Evolutionary conservation across 2,888 invertebrate species (phyloP), one percentile per base, ranked within the genome.

Genomic region (Drosophila affinis): DNA sequence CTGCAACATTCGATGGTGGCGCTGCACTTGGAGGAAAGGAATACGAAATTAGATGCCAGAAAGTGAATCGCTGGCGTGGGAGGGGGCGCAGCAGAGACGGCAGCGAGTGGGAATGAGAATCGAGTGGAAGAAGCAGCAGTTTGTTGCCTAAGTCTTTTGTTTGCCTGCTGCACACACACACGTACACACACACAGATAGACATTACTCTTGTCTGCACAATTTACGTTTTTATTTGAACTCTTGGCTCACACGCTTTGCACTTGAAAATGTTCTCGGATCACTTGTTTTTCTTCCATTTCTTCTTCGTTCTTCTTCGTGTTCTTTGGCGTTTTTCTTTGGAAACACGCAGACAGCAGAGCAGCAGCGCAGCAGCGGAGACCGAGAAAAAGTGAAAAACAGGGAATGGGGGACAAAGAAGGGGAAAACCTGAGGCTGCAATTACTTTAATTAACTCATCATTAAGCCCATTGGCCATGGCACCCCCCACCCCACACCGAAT

Each of bases 361-460:
- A 32, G 34, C 12, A 34, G 34, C 39, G 12, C n/a, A 55, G 12
- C 12, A 34, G 34, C 9, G 9, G 9, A 44, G 24, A 14, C 32
- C 18, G n/a, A 53, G n/a, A 56, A 72, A 83, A 65, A 72, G 63
- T 54, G 47, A 54, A 55, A 12, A 58, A 61, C 46, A 52, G 46
- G 18, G n/a, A 46, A 52, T 3, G 21, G 21, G 46, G 18, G n/a
- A 47, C 7, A n/a, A 39, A 46, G 18, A 27, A 39, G 39, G 44
- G 39, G 53, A 53, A 56, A 60, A 46, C 61, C 46, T 55, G 21
- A 47, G 61, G 57, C 76, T 79, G 83, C 82, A 86, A 85, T 87
- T 86, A 86, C 86, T 78, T 86, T 86, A 87, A 86, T 87, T 87
- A 87, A 86, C 86, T 81, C 75, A 86, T 86, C 88, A 83, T 85